A percentile compares a stretch with the other conserved stretches of the same genome.
Evolutionary conservation across 2,888 invertebrate genomes (phyloP).

Genomic region (Cataglyphis rosenhaueri): DNA sequence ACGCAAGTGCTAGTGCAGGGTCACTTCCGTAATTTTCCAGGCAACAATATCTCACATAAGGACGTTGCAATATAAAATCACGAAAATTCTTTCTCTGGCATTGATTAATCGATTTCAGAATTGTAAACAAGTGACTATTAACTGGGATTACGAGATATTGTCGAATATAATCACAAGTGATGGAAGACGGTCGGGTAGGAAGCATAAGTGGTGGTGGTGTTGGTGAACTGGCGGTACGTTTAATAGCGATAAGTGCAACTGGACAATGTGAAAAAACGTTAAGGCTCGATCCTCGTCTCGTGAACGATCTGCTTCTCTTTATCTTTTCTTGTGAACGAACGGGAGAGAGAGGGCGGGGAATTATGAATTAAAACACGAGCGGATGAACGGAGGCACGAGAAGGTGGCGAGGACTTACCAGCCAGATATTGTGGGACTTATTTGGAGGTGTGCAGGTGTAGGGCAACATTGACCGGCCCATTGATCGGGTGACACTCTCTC

Average conservation of each 20-base stretch:
- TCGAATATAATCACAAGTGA: constrained; percentile 14
- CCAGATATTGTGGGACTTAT: constrained; percentile 78
- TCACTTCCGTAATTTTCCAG: constrained; percentile 28
- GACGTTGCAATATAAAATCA: constrained; percentile 2
- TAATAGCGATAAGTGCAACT: constrained; percentile 61
- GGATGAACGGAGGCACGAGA: constrained; percentile 75
- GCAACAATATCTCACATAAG: constrained; percentile 44
- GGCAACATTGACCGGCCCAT: constrained; percentile 74
- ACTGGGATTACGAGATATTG: constrained; percentile 22
- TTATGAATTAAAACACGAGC: constrained; percentile 70
- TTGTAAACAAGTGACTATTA: neutral
- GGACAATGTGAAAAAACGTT: constrained; percentile 53
- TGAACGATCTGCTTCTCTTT: constrained; percentile 36
- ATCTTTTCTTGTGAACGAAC: constrained; percentile 33
- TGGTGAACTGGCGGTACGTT: constrained; percentile 52
- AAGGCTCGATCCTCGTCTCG: constrained; percentile 29
- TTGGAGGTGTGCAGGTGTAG: constrained; percentile 78
- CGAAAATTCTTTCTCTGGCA: neutral
- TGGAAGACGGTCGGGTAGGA: constrained; percentile 13
- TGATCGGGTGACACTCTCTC: constrained; percentile 75
- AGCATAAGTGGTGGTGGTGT: constrained; percentile 12
- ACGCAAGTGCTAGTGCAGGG: constrained; percentile 44
- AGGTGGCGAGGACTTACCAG: constrained; percentile 79
- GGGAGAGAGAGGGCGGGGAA: constrained; percentile 47
- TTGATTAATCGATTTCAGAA: constrained; percentile 16